Base-by-base conservation (phyloP, 2,113 vertebrate genomes). In the Paraplagusia blochii region DNA sequence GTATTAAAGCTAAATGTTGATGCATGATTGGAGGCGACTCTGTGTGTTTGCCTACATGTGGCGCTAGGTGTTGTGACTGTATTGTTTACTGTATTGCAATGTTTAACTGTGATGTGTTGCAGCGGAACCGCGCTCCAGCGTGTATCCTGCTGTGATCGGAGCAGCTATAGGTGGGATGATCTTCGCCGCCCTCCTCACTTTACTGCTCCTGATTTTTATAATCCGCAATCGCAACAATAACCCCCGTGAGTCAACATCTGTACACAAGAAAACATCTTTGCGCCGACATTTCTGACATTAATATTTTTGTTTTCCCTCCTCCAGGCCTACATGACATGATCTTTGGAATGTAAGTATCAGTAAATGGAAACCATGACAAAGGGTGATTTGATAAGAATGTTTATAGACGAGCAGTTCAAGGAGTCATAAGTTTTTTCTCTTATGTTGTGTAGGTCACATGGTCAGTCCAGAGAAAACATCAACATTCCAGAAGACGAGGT, bases 261-360 rank as follows among this genome's bases (percentile, higher is more conserved):
- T 1, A 11, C 11, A 13, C 1, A 40, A 9, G 9, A 38, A 13
- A 38, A 38, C 36, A 36, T 9, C 22, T 29, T 29, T 29, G 6
- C 3, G 22, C 22, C 22, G n/a, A n/a, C n/a, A 29, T 13, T 8
- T 11, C 2, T 22, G 10, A 15, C 16, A 22, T 39, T 58, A 34
- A 61, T 29, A 1, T 52, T 49, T 7, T 33, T 4, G 65, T 46
- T 15, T 12, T 1, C 1, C 35, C 1, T 10, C 58, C 43, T 22
- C n/a, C 80, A 93, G 93, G 92, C 17, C 81, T 94, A 17, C 93
- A 93, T 14, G 88, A 93, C 70, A 63, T 93, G 76, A 77, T 94
- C 77, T 93, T 94, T 84, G 90, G 92, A 85, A 70, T 69, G 93
- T 93, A 83, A 90, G 93, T 91, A 84, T 63, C 42, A 43, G 10